These are phyloP conservation scores for Trogon melanurus DNA, from an alignment of 2,113 vertebrate genomes.

Conservation along the genomic window DNA sequence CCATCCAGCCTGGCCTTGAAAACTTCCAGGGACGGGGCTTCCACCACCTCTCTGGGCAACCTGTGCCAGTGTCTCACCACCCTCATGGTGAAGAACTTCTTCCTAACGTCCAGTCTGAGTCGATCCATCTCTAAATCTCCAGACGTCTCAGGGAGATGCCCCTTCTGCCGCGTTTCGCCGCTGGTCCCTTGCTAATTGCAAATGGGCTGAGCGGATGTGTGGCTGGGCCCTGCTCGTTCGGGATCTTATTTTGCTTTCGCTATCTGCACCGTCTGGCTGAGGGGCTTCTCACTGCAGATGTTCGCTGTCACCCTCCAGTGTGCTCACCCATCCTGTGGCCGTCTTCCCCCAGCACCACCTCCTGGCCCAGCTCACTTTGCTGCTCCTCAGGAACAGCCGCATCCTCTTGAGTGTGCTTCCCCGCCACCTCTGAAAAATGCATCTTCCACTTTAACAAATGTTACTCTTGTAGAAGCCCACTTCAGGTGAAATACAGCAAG, in stretches of 20 bases:
- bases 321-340: not conserved
- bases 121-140: too few relatives aligned
- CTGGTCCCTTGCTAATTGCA: not conserved
- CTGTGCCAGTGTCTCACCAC: too few relatives aligned
- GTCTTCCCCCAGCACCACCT: not conserved
- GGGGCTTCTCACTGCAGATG: not conserved
- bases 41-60: too few relatives aligned
- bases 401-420: not conserved
- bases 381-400: not conserved
- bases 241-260: not conserved
- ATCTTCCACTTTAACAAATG: not conserved
- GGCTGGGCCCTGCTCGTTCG: rapidly evolving
- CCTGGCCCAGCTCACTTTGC: not conserved
- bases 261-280: rapidly evolving
- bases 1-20: too few relatives aligned
- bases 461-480: not conserved
- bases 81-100: too few relatives aligned
- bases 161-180: not conserved
- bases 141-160: not conserved
- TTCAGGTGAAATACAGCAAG: not conserved
- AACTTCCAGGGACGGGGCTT: too few relatives aligned
- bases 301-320: not conserved
- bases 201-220: not conserved
- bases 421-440: not conserved
- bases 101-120: too few relatives aligned